Conservation (phyloP, 2,797 vertebrate species). For the Alosa sapidissima region DNA sequence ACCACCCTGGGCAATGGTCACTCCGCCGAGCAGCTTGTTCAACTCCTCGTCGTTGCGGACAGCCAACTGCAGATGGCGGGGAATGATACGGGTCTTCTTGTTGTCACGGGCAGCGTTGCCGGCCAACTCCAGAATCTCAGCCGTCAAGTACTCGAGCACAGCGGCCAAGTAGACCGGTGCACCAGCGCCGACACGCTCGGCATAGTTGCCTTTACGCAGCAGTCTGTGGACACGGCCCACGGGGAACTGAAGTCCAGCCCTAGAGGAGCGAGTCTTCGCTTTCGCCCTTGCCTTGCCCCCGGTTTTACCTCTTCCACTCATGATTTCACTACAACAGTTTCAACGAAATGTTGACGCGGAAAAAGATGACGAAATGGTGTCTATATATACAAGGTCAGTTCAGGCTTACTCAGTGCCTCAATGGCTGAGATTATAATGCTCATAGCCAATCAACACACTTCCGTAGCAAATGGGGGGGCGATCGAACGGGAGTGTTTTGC, state of each 20-base stretch:
- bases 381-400: too few relatives aligned
- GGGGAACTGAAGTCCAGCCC: background rate
- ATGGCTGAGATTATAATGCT: too few relatives aligned
- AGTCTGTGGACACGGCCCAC: background rate
- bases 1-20: constrained; percentile 7
- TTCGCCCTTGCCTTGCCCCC: background rate
- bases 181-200: background rate
- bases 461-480: too few relatives aligned
- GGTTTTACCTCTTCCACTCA: background rate
- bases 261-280: background rate
- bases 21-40: constrained; percentile 16
- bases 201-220: constrained; percentile 5
- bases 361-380: too few relatives aligned
- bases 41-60: constrained; percentile 7
- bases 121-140: background rate
- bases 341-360: too few relatives aligned
- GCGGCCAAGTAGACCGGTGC: background rate
- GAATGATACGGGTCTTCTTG: constrained; percentile 13
- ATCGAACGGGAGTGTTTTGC: too few relatives aligned
- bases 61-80: constrained; percentile 12
- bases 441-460: too few relatives aligned
- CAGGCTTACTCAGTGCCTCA: too few relatives aligned
- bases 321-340: too few relatives aligned
- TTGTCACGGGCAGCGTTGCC: constrained; percentile 5
- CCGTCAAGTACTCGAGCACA: background rate